These are phyloP conservation scores for Carlito syrichta DNA, from an alignment of 2,113 vertebrate genomes.

Conservation along the genomic window DNA sequence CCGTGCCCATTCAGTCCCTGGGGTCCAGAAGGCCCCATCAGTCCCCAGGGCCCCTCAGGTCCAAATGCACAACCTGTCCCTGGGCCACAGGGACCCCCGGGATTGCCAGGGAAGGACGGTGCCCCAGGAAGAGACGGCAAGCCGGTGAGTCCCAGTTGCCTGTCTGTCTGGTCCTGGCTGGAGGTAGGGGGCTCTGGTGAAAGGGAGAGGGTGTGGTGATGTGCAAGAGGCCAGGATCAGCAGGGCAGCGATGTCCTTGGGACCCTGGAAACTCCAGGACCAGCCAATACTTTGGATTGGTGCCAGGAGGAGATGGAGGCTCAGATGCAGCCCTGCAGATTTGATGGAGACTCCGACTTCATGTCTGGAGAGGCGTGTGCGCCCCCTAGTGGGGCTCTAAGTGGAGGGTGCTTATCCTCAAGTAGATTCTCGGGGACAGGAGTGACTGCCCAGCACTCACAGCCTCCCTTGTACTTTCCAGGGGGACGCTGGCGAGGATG, in stretches of 20 bases:
- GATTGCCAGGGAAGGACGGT: slow-evolving; percentile 83
- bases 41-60: slow-evolving; percentile 76
- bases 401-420: accelerated
- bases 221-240: accelerated
- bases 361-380: not conserved
- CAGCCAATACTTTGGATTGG: not conserved
- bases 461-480: slow-evolving; percentile 67
- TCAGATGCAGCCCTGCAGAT: not conserved
- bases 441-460: accelerated
- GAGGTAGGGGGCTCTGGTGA: not conserved
- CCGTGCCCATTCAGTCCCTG: not conserved
- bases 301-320: not conserved
- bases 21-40: slow-evolving; percentile 71
- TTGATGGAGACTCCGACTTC: not conserved
- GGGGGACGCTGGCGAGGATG: slow-evolving; percentile 95
- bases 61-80: slow-evolving; percentile 74
- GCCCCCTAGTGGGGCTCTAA: accelerated
- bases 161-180: not conserved
- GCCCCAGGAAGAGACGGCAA: slow-evolving; percentile 88
- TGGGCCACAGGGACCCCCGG: slow-evolving; percentile 83
- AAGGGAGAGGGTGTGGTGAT: accelerated
- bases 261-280: not conserved
- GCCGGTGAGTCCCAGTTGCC: slow-evolving; percentile 82
- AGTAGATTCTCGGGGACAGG: accelerated
- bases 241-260: accelerated